Evolutionary conservation across 2,113 vertebrate genomes (phyloP).

Genomic region (Lophura nycthemera): DNA sequence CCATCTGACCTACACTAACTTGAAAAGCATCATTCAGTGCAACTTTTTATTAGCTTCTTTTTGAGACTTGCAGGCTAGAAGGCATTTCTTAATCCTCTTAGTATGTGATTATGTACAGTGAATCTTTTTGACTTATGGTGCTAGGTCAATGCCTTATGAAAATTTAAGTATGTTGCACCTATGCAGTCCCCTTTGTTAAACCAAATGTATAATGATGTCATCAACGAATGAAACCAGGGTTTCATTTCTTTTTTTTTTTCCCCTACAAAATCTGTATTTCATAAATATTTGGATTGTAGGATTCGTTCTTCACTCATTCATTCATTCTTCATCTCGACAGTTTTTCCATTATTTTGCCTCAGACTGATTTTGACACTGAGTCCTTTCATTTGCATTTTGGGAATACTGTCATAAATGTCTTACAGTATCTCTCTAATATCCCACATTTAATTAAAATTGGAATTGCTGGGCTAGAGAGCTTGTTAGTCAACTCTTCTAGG

Average conservation of each 20-base stretch:
- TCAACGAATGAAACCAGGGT: constrained; percentile 13
- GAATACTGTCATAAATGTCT: not conserved
- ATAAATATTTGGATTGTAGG: not conserved
- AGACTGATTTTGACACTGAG: not conserved
- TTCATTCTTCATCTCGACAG: constrained; percentile 6
- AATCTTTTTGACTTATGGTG: constrained; percentile 53
- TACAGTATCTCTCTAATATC: constrained; percentile 3
- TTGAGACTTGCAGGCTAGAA: constrained; percentile 19
- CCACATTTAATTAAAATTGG: constrained; percentile 3
- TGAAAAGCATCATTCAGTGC: constrained; percentile 13
- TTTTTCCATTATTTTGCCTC: not conserved
- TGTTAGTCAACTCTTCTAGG: not conserved
- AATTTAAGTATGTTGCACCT: constrained; percentile 44
- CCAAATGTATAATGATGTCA: constrained; percentile 36
- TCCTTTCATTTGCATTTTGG: constrained; percentile 4
- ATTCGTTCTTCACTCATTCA: not conserved
- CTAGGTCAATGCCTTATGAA: constrained; percentile 68
- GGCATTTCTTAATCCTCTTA: constrained; percentile 47
- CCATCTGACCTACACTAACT: constrained; percentile 9
- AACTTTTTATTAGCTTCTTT: constrained; percentile 14
- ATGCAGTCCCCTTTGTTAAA: constrained; percentile 61
- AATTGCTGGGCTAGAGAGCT: constrained; percentile 7
- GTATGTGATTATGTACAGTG: constrained; percentile 43
- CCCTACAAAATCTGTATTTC: not conserved
- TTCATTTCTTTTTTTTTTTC: not conserved